Conservation (phyloP, 2,113 vertebrate species). For the Nothobranchius furzeri region DNA sequence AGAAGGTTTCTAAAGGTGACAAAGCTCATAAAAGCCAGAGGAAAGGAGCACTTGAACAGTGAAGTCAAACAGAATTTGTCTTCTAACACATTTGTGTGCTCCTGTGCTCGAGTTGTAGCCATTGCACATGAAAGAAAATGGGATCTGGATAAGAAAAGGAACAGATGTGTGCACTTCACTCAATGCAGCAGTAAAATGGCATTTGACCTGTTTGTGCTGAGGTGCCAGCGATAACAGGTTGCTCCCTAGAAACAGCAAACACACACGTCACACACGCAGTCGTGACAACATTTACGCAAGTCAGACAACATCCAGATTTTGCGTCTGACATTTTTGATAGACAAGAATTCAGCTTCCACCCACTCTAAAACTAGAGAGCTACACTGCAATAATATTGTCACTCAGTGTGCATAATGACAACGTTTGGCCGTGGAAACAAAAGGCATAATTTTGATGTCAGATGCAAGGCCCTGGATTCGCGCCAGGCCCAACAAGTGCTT, state of each 20-base stretch:
- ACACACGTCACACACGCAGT: constrained; percentile 38
- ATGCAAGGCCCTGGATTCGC: constrained; percentile 10
- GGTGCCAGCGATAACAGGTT: constrained; percentile 45
- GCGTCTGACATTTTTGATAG: constrained; percentile 15
- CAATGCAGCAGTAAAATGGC: constrained; percentile 60
- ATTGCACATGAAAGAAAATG: constrained; percentile 23
- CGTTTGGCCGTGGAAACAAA: constrained; percentile 21
- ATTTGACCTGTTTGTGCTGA: constrained; percentile 62
- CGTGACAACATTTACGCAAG: constrained; percentile 4
- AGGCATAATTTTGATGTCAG: constrained; percentile 25
- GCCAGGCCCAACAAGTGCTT: not conserved
- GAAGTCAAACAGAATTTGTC: not conserved
- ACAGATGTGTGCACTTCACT: constrained; percentile 53
- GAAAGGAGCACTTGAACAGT: not conserved
- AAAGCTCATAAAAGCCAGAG: constrained; percentile 9
- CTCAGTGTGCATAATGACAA: constrained; percentile 45
- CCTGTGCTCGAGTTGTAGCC: constrained; percentile 14
- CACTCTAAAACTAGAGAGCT: constrained; percentile 13
- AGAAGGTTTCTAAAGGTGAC: constrained; percentile 1
- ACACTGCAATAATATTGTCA: constrained; percentile 34
- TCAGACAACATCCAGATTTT: constrained; percentile 17
- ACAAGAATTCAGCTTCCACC: constrained; percentile 27
- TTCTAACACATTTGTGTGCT: constrained; percentile 16
- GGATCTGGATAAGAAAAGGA: constrained; percentile 33
- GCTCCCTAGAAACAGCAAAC: constrained; percentile 70